These are phyloP conservation scores for Psammodynastes pulverulentus DNA, from an alignment of 2,113 vertebrate genomes.

Conservation along the genomic window DNA sequence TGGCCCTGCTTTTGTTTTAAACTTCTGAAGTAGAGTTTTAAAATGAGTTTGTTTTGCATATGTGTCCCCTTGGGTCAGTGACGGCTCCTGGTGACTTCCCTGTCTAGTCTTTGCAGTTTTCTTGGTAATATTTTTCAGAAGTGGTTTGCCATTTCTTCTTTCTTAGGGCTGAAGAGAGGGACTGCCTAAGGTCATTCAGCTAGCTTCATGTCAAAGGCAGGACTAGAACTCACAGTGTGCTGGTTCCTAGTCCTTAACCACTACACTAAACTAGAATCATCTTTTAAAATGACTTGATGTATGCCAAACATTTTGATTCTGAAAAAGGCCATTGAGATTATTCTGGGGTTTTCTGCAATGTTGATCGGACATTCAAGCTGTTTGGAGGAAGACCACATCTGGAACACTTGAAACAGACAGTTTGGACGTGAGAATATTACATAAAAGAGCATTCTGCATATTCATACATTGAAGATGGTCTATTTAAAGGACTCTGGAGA, in stretches of 20 bases:
- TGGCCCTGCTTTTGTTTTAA: neutral
- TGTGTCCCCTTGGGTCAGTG: neutral
- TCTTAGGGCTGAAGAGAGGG: neutral
- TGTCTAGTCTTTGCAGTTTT: neutral
- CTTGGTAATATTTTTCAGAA: neutral
- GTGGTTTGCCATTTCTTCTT: neutral
- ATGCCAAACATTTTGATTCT: neutral
- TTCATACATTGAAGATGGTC: neutral
- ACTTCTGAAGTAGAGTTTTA: neutral
- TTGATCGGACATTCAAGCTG: neutral
- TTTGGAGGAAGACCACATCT: neutral
- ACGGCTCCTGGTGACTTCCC: neutral
- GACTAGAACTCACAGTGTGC: neutral
- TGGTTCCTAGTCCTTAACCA: neutral
- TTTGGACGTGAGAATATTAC: neutral
- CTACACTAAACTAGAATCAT: neutral
- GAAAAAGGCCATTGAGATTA: neutral
- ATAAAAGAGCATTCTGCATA: neutral
- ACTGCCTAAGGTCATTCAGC: neutral
- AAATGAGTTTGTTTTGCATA: neutral
- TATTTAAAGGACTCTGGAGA: neutral
- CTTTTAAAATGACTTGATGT: neutral
- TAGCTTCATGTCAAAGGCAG: neutral
- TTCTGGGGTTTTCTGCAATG: neutral
- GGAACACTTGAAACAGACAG: neutral